These are phyloP conservation scores for Nansenia antarctica DNA, from an alignment of 2,113 vertebrate species.

Conservation along the genomic window DNA sequence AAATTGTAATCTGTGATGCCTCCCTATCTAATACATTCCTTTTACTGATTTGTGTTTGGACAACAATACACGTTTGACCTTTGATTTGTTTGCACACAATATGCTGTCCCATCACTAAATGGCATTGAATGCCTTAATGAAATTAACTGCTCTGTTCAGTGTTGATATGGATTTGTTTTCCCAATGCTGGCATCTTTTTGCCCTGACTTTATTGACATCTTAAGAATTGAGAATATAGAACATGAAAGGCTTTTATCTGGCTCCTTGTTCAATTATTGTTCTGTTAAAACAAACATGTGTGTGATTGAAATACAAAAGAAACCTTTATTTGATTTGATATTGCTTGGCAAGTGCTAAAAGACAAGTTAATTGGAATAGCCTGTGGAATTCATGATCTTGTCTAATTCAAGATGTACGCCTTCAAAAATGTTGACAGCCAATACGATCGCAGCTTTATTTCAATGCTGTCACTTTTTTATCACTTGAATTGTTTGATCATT, in stretches of 20 bases:
- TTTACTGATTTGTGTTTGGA: slow-evolving; percentile 10
- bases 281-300: background rate
- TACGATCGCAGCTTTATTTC: background rate
- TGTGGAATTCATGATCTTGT: slow-evolving; percentile 15
- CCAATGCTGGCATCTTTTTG: slow-evolving; percentile 53
- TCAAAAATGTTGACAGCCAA: background rate
- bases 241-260: slow-evolving; percentile 64
- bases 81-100: slow-evolving; percentile 71
- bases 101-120: slow-evolving; percentile 63
- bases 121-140: slow-evolving; percentile 68
- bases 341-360: slow-evolving; percentile 16
- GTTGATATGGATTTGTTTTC: slow-evolving; percentile 67
- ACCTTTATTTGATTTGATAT: slow-evolving; percentile 45
- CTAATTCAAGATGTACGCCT: background rate
- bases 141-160: slow-evolving; percentile 70
- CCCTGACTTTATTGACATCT: slow-evolving; percentile 74
- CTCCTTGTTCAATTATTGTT: slow-evolving; percentile 42
- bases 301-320: slow-evolving; percentile 49
- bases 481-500: background rate
- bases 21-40: background rate
- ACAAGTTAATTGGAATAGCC: slow-evolving; percentile 35
- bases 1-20: slow-evolving; percentile 30
- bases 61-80: slow-evolving; percentile 64
- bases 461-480: background rate
- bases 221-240: slow-evolving; percentile 65